These are phyloP conservation scores for Temnothorax ravouxi DNA, from an alignment of 2,888 invertebrate species.

Conservation along the genomic window DNA sequence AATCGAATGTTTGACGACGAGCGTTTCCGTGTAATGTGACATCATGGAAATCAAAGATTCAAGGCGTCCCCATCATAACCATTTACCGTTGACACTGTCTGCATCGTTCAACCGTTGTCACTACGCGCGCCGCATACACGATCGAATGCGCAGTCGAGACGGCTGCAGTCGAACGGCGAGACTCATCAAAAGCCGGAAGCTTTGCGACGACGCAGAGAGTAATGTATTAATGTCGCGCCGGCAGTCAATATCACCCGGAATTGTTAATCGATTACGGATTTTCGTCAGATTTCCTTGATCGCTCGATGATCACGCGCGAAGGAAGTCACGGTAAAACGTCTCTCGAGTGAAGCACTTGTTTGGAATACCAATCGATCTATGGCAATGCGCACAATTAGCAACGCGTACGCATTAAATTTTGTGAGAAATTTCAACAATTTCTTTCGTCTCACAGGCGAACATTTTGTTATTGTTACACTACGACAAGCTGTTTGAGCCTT, in stretches of 20 bases:
- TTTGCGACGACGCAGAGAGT: conserved; percentile 34
- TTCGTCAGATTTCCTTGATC: conserved; percentile 62
- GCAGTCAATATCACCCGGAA: conserved; percentile 55
- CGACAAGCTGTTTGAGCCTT: neutral
- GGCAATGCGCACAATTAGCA: conserved; percentile 20
- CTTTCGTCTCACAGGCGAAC: neutral
- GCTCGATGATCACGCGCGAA: conserved; percentile 58
- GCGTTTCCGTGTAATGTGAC: conserved; percentile 74
- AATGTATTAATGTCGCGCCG: conserved; percentile 56
- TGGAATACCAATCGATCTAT: conserved; percentile 34
- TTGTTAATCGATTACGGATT: conserved; percentile 69
- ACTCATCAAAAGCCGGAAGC: conserved; percentile 71
- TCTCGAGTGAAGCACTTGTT: neutral
- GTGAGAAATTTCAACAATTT: conserved; percentile 30
- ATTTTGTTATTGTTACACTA: conserved; percentile 8
- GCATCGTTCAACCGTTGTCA: conserved; percentile 80
- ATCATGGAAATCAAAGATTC: conserved; percentile 82
- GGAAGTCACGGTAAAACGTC: conserved; percentile 64
- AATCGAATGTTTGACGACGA: conserved; percentile 56
- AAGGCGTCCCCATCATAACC: conserved; percentile 81
- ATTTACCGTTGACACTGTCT: conserved; percentile 83
- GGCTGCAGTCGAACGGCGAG: neutral
- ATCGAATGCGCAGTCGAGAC: conserved; percentile 59
- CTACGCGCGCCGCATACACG: conserved; percentile 77
- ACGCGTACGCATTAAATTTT: conserved; percentile 34